Evolutionary conservation across 2,888 invertebrate species (phyloP), one percentile per base, ranked within the genome.

Genomic region (Lissonota sp.): DNA sequence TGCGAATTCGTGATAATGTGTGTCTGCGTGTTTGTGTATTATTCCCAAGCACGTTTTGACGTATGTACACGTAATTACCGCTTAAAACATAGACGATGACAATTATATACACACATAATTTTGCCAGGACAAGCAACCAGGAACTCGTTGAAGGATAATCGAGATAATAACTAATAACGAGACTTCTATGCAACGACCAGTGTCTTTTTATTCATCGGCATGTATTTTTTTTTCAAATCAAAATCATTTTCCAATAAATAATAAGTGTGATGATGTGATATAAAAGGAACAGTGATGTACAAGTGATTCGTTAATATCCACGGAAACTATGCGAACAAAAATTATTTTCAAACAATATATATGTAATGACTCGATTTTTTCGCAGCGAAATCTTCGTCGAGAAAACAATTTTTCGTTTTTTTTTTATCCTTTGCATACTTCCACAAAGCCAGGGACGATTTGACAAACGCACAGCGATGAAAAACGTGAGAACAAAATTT

Each of bases 111-210:
- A 26, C 26, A 26, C 26, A 3, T 26, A 26, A 26, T 26, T 26
- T 26, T 26, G 26, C 26, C 26, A 26, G 26, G 26, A 26, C 26
- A 26, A 26, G 26, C 26, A 26, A 26, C 1, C 1, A 26, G 26
- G 26, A 26, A 26, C 26, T 26, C 26, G 26, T 26, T 26, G 26
- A 72, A 62, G 76, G 72, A 55, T 70, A 53, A 60, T 78, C 74
- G 74, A 70, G 77, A 81, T 26, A 26, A 81, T 78, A 81, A 81
- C 77, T 74, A 3, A 26, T 26, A 78, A 81, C 73, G 77, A 80
- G 77, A 80, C 69, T 70, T 70, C 75, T 75, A 55, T 81, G 70
- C 67, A 42, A 46, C 57, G 60, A 74, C 73, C 64, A 80, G 58
- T 69, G 62, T 60, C 16, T 80, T 71, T 73, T 81, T 81, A 51